Base-by-base conservation (phyloP, 2,888 invertebrate species). In the Netelia virgata region DNA sequence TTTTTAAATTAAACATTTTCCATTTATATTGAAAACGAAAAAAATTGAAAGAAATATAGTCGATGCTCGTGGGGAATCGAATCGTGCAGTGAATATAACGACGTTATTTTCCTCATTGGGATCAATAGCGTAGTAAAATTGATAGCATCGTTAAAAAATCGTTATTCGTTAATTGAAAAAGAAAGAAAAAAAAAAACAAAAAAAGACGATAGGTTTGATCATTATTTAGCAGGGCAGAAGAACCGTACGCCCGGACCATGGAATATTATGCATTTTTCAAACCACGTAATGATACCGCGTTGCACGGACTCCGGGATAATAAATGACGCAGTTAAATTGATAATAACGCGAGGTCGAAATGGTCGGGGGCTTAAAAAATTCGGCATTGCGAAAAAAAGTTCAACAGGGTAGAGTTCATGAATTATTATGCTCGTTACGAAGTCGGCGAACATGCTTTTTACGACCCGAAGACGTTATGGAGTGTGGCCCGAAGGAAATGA, bases 271-370 rank as follows among this genome's bases (percentile, higher is more conserved):
- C 36, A 16, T 63, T 63, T 57, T 63, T n/a, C 36, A 9, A 59
- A 20, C 59, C 20, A 23, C 20, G 10, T 59, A 16, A 59, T 20
- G 59, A 59, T 18, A 20, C 59, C 3, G 18, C 20, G 20, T 63
- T 63, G n/a, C 36, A 6, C 63, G 14, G 1, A 41, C 5, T 61
- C 6, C 43, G 41, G 10, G 20, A 57, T 28, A 3, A 64, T 43
- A 43, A 50, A 36, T 53, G 55, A 53, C 36, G 70, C 28, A 70
- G 43, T 57, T 36, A 53, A 57, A 70, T 70, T 28, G 23, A 53
- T 55, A 57, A 28, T 53, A 57, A 70, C n/a, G 53, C 14, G 36
- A 70, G 53, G 53, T 53, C 23, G 53, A 70, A 47, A 55, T 70
- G 5, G 70, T 20, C 8, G 50, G 20, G 70, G 20, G 70, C n/a